Base-by-base conservation (phyloP, 2,113 vertebrate species). In the Neolamprologus longior region DNA sequence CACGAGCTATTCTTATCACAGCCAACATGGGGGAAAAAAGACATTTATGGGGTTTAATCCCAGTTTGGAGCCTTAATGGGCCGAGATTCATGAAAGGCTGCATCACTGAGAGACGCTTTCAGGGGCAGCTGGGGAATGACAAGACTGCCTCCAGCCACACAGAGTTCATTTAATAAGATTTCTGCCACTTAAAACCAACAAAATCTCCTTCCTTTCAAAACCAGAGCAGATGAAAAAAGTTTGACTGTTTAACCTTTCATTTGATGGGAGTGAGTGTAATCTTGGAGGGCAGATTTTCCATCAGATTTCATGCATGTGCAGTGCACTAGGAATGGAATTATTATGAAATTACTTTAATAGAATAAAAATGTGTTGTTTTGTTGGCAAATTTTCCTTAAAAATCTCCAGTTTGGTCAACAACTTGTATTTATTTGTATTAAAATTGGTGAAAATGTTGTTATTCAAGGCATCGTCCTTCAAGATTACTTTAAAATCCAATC, bases 1-100 rank as follows among this genome's bases (percentile, higher is more conserved):
- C 83, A 19, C 87, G 91, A 91, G 93, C 95, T 96, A 96, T 96
- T 96, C 96, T 96, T 93, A 96, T 96, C 94, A 55, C 92, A 93
- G 93, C 89, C 85, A 37, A 84, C 91, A 87, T 81, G 87, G 87
- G 93, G 89, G 1, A 24, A 45, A 71, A 28, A 52, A 81, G 88
- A 91, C 87, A 84, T 94, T 95, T 95, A 93, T 93, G 87, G 90
- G 90, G 80, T 90, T 90, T 91, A 93, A 95, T 94, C 91, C 90
- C 86, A 57, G 84, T 89, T 93, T 87, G 86, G 63, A 58, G 80
- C 45, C 45, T 7, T 78, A 90, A 93, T 81, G 13, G 90, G 55
- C 83, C 21, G 40, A 87, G 87, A 82, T 83, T 91, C 89, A 89
- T 88, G 84, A 90, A 80, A 21, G 9, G 83, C 87, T 52, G 83